These are phyloP conservation scores for Eudasyphora cyanicolor DNA, from an alignment of 2,888 invertebrate genomes.

Conservation along the genomic window DNA sequence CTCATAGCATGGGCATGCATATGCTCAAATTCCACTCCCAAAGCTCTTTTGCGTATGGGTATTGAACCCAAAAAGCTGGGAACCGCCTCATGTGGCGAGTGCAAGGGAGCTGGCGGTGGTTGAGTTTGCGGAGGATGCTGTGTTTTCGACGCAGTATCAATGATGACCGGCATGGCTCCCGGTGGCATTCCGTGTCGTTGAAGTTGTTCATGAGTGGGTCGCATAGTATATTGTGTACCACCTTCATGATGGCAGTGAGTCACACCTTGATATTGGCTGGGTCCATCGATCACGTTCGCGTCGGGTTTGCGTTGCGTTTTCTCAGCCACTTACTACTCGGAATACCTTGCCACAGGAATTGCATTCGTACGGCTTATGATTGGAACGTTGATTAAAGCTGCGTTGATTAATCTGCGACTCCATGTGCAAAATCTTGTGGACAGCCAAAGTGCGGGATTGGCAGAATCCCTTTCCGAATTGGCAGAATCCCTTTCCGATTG, in stretches of 20 bases:
- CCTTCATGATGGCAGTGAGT: slow-evolving; percentile 87
- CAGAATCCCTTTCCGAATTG: slow-evolving; percentile 99
- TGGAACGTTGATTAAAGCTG: slow-evolving; percentile 93
- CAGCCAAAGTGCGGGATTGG: slow-evolving; percentile 95
- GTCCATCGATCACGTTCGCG: slow-evolving; percentile 57
- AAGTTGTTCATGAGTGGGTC: slow-evolving; percentile 83
- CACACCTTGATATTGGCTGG: slow-evolving; percentile 80
- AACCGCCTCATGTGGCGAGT: slow-evolving; percentile 77
- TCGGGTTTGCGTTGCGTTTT: slow-evolving; percentile 43
- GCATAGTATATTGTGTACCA: slow-evolving; percentile 86
- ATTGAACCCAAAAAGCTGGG: slow-evolving; percentile 79
- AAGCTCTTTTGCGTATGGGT: slow-evolving; percentile 78
- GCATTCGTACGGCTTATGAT: slow-evolving; percentile 95
- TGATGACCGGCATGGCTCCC: slow-evolving; percentile 40
- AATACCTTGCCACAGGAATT: slow-evolving; percentile 94
- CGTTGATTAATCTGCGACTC: slow-evolving; percentile 94
- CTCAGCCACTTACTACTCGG: slow-evolving; percentile 83
- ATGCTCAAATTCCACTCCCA: slow-evolving; percentile 73
- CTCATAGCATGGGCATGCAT: slow-evolving; percentile 60
- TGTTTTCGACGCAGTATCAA: slow-evolving; percentile 47
- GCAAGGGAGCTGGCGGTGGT: slow-evolving; percentile 73
- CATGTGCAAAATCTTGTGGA: slow-evolving; percentile 96
- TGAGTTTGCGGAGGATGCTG: slow-evolving; percentile 40
- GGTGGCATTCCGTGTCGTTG: slow-evolving; percentile 69
- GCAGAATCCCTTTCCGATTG: too few species aligned